phyloP scores from a whole-genome alignment of 2,113 vertebrate genomes.

The Hemicordylus capensis region DNA sequence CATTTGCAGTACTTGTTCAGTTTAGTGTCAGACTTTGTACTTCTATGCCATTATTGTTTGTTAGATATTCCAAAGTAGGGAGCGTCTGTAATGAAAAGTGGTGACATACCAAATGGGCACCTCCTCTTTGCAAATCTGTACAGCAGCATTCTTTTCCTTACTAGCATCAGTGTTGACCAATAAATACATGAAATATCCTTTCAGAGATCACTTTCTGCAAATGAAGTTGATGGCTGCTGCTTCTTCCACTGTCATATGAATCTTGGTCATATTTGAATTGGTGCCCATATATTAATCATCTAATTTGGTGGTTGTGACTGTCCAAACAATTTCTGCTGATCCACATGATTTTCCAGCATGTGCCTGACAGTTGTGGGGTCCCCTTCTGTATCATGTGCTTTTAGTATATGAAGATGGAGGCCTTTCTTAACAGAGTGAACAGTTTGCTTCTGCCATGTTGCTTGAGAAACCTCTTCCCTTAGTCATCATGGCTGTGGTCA shows the following conservation, averaged over 20 bases:
- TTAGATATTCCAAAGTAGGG: constrained; percentile 65
- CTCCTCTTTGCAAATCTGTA: constrained; percentile 88
- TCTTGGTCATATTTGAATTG: constrained; percentile 80
- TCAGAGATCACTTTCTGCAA: constrained; percentile 79
- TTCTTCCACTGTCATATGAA: constrained; percentile 74
- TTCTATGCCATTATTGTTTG: constrained; percentile 82
- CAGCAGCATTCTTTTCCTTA: constrained; percentile 89
- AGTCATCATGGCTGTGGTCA: constrained; percentile 64
- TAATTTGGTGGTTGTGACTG: constrained; percentile 52
- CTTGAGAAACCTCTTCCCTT: constrained; percentile 78
- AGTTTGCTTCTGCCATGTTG: constrained; percentile 11
- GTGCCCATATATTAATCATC: constrained; percentile 75
- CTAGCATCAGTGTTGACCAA: constrained; percentile 81
- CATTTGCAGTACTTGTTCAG: constrained; percentile 89
- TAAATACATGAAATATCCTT: constrained; percentile 81
- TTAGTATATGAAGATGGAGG: constrained; percentile 78
- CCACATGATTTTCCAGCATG: constrained; percentile 76
- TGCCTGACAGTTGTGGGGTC: constrained; percentile 82
- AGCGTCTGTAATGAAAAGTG: constrained; percentile 28
- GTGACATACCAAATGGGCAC: constrained; percentile 82
- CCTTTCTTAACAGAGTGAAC: constrained; percentile 75
- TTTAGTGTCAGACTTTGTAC: constrained; percentile 84
- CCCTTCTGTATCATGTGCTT: constrained; percentile 82
- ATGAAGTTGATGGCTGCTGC: constrained; percentile 62
- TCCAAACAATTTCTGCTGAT: constrained; percentile 76